Base-by-base conservation (phyloP, 2,888 invertebrate species). In the Cosmopolites sordidus region DNA sequence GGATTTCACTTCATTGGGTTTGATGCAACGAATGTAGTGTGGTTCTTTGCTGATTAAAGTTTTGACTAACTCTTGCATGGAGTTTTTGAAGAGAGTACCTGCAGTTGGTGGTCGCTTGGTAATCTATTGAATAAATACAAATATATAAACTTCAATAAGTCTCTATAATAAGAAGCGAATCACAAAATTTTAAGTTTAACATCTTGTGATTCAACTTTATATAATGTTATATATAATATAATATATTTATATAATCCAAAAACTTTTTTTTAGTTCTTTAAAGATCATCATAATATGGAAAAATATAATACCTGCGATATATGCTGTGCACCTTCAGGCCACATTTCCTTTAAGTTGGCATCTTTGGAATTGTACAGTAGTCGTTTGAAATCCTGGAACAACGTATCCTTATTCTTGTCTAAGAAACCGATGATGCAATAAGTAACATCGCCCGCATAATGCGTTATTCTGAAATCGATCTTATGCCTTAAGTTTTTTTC, bases 341-440 rank as follows among this genome's bases (percentile, higher is more conserved):
- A 98, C 94, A 98, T 95, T 55, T 78, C 77, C 39, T 84, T 82
- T 38, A 98, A 79, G 61, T 91, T 83, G 15, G 76, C 69, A 74
- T 93, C 89, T 51, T 77, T 78, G 43, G 95, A 95, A 67, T 88
- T 86, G 74, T 84, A 94, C 61, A 97, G 78, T 51, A 98, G 77
- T 18, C 98, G 79, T 77, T 97, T 98, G 68, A 98, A 92, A 75
- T 98, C 97, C 78, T 96, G 96, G 78, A 92, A 98, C 43, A 98
- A 78, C 0, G 92, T 90, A 73, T 98, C 98, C 74, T 89, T 93
- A 77, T 98, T 98, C 77, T 98, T 98, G 74, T 98, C 97, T 74
- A 98, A 83, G 77, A 98, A 98, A 1, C 95, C 94, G 11, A 80
- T 79, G 14, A 95, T 83, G 48, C 83, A 84, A 77, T 98, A 98